Conservation (phyloP, 2,888 invertebrate species). For the Sisyra terminalis region DNA sequence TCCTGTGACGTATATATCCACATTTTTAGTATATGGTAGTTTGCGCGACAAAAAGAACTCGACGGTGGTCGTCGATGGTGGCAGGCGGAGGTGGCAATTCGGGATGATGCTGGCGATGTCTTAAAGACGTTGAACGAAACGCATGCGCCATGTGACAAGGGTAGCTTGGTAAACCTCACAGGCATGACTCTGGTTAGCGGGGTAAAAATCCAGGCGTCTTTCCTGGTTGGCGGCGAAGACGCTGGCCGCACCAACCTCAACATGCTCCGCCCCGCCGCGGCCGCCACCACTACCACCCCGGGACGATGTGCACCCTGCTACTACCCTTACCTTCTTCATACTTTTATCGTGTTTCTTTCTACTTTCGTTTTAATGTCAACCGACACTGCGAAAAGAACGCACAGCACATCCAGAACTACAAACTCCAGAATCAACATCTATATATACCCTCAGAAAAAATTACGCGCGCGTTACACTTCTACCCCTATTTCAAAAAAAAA, state of each 20-base stretch:
- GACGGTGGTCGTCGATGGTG: slow-evolving; percentile 1
- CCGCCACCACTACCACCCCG: background rate
- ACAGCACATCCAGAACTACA: background rate
- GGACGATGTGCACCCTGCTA: background rate
- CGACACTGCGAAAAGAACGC: slow-evolving; percentile 1
- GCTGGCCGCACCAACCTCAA: slow-evolving; percentile 29
- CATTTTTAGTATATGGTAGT: background rate
- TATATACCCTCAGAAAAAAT: background rate
- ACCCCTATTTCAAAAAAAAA: background rate
- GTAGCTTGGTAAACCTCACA: slow-evolving; percentile 30
- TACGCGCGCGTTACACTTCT: background rate
- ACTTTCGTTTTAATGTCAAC: background rate
- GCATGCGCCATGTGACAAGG: slow-evolving; percentile 3
- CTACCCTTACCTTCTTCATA: background rate
- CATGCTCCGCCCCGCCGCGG: slow-evolving; percentile 25
- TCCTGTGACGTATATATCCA: background rate
- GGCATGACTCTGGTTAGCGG: slow-evolving; percentile 32
- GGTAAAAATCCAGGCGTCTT: slow-evolving; percentile 33
- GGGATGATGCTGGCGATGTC: background rate
- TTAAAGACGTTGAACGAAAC: slow-evolving; percentile 10
- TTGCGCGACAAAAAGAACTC: slow-evolving; percentile 3
- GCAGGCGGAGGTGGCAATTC: background rate
- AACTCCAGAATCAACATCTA: background rate
- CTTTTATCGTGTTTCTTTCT: background rate
- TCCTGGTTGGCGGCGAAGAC: slow-evolving; percentile 31